Base-by-base conservation (phyloP, 1,140 invertebrate genomes). In the Drosophila gunungcola region DNA sequence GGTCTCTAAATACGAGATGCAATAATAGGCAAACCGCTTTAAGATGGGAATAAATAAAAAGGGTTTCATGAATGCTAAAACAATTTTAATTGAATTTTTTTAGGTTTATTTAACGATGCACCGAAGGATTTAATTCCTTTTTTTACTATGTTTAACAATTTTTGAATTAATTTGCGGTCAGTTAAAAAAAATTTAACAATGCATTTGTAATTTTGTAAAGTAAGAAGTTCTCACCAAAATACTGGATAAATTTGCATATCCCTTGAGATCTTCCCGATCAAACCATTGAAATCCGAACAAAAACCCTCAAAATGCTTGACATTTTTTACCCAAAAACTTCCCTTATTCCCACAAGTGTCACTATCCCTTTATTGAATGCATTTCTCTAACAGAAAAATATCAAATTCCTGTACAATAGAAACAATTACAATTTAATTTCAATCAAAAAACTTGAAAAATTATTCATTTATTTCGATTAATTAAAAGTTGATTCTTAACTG, bases 401-500 rank as follows among this genome's bases (percentile, higher is more conserved):
- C 68, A 72, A 70, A 74, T 84, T 85, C 48, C 73, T 34, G 12
- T 1, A 45, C 72, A 65, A 52, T 29, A 25, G 12, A 12, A 39
- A 56, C 67, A 86, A 88, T 73, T 55, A 64, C 56, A 45, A 36
- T 56, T 16, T 34, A 67, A 78, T 88, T 78, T 57, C 51, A 54
- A 32, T 13, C 13, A 10, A 42, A 38, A 46, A 48, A 48, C 4
- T 29, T n/a, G 2, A 29, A 57, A 73, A 54, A 67, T 11, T 4
- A 43, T 39, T 42, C 34, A 16, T 55, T 73, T 69, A 54, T 63
- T 80, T 72, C 46, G n/a, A 68, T 78, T 78, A 67, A 88, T 88
- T 82, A 65, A 86, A 78, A 53, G 56, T 70, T 70, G 34, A 64
- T 84, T 84, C 73, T 75, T 62, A 49, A 43, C 21, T 57, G 58